A percentile compares a stretch with the other conserved stretches of the same genome.
Conservation (phyloP, 2,113 vertebrate species). For the Micronycteris hirsuta region DNA sequence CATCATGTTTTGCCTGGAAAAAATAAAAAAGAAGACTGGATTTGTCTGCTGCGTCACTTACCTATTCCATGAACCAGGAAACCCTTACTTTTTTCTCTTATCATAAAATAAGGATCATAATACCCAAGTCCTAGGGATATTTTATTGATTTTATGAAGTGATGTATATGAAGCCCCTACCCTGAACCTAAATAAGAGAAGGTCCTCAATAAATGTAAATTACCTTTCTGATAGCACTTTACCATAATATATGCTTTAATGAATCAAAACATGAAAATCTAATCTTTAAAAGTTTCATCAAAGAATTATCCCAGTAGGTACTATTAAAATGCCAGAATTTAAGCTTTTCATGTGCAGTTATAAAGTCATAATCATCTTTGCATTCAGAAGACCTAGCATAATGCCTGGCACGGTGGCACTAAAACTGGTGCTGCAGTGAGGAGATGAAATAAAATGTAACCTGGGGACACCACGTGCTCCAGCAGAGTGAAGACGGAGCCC, state of each 20-base stretch:
- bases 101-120: background rate
- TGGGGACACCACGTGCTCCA: background rate
- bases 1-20: background rate
- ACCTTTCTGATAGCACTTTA: background rate
- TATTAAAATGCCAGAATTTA: background rate
- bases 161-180: background rate
- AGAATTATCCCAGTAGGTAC: background rate
- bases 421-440: background rate
- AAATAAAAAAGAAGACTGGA: background rate
- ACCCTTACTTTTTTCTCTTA: background rate
- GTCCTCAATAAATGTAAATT: background rate
- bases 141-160: background rate
- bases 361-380: background rate
- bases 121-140: background rate
- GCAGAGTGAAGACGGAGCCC: background rate
- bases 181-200: background rate
- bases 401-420: background rate
- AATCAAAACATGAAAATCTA: slow-evolving; percentile 9
- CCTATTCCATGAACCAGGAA: background rate
- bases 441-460: background rate
- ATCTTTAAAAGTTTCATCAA: background rate
- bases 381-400: background rate
- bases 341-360: background rate
- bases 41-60: background rate
- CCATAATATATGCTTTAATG: background rate